Base-by-base conservation (phyloP, 2,113 vertebrate species). In the Sterrhoptilus dennistouni region DNA sequence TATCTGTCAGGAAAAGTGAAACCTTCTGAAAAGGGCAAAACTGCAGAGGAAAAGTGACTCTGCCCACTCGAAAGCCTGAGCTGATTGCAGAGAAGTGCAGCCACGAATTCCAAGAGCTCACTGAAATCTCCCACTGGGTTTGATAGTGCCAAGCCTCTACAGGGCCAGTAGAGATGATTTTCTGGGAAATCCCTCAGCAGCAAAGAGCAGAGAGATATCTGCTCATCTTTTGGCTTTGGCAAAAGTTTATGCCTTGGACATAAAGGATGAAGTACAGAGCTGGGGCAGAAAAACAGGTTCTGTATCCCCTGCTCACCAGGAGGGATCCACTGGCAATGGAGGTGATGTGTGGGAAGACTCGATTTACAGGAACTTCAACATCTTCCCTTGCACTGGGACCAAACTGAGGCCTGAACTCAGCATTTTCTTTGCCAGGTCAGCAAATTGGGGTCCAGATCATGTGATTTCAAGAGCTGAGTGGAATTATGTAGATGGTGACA, bases 101-200 rank as follows among this genome's bases (percentile, higher is more conserved):
- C 8, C 31, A 40, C 59, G 60, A n/a, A 52, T 60, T 16, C 1
- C 0, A 59, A 44, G n/a, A 25, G 49, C 13, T 29, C 9, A 1
- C 2, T 40, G 31, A 52, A 63, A 72, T 29, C 8, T 75, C 76
- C 36, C 33, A 0, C 10, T 7, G 11, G 23, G 40, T 12, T 69
- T 27, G 11, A 3, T 54, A 33, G 17, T 78, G 36, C 25, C 25
- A 69, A 72, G 14, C 6, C 33, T 52, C 44, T 52, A 1, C 3
- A 77, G 45, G 83, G 9, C 14, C 60, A 33, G 16, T 1, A n/a
- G n/a, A 87, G n/a, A 18, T 3, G 24, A 22, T 83, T 75, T 94
- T 21, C 29, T 68, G 11, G 2, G 6, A 33, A 76, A 68, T 54
- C 19, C 5, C 33, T 27, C 31, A 27, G 64, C 13, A 80, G 60